Base-by-base conservation (phyloP, 2,797 vertebrate species). In the Muscicapa striata region DNA sequence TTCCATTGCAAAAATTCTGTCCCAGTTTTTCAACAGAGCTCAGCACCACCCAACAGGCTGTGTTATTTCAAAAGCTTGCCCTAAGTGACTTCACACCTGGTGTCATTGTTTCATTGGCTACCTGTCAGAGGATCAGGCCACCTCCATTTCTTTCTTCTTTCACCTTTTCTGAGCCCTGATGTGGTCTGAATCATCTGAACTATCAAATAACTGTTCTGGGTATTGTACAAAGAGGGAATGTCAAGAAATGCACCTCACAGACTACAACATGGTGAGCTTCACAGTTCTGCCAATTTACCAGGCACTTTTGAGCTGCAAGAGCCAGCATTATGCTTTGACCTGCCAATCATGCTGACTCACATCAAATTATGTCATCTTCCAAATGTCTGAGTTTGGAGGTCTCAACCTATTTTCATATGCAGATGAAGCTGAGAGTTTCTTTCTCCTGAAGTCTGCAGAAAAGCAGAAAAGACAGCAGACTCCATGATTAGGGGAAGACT, bases 331-430 rank as follows among this genome's bases (percentile, higher is more conserved):
- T 78, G 88, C 43, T 95, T 95, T 74, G 61, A 87, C 81, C 81
- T 97, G 96, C 90, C 97, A 96, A 90, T 97, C 95, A 96, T 63
- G 68, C 70, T 88, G 74, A 89, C 80, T 94, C 14, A 63, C 51
- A 57, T 95, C 94, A 94, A 95, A 96, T 97, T 93, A 94, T 94
- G 80, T 95, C 88, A 79, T 80, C 75, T 79, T 96, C 88, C 66
- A 90, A 91, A 94, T 90, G 94, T 83, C 85, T 93, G 26, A 78
- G 45, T 79, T 97, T 91, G 95, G 87, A 96, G 84, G 93, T 88
- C 93, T 92, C 94, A 96, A 82, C 81, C 93, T 93, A 96, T 97
- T 97, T 96, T 93, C 87, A 93, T 82, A 81, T 80, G 75, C 70
- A 87, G 70, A 86, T 23, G 23, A 95, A 97, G 76, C 49, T 67